Percentiles rank a stretch among this genome's conserved stretches.
These are phyloP conservation scores for Ia io DNA, from an alignment of 2,113 vertebrate species.

Conservation along the genomic window DNA sequence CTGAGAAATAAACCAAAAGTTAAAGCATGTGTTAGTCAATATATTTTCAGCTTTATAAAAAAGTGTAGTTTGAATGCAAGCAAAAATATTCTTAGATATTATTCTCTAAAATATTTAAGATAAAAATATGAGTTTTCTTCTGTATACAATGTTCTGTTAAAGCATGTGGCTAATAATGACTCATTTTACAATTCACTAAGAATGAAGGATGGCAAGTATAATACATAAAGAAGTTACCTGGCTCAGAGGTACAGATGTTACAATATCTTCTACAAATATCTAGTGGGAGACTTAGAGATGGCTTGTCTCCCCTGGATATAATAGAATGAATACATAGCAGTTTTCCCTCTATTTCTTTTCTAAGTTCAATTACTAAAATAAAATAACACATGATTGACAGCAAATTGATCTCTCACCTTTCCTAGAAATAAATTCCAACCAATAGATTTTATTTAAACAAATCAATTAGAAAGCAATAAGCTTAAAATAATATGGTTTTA, in stretches of 20 bases:
- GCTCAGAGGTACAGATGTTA: background rate
- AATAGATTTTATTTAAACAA: slow-evolving; percentile 1
- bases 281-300: background rate
- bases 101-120: background rate
- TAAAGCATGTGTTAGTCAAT: background rate
- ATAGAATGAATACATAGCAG: background rate
- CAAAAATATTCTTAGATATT: background rate
- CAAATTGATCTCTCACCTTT: background rate
- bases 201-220: background rate
- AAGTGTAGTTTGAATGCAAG: background rate
- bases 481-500: background rate
- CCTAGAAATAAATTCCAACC: slow-evolving; percentile 7
- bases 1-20: background rate
- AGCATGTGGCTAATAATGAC: background rate
- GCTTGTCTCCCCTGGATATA: background rate
- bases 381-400: background rate
- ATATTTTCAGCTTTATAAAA: background rate
- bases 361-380: background rate
- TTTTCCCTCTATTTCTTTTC: background rate
- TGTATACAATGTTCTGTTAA: background rate
- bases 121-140: background rate
- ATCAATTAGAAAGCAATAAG: background rate
- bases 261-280: background rate
- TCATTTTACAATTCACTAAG: background rate
- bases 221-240: background rate